Evolutionary conservation across 2,888 invertebrate genomes (phyloP).

Genomic region (Noctua fimbriata): DNA sequence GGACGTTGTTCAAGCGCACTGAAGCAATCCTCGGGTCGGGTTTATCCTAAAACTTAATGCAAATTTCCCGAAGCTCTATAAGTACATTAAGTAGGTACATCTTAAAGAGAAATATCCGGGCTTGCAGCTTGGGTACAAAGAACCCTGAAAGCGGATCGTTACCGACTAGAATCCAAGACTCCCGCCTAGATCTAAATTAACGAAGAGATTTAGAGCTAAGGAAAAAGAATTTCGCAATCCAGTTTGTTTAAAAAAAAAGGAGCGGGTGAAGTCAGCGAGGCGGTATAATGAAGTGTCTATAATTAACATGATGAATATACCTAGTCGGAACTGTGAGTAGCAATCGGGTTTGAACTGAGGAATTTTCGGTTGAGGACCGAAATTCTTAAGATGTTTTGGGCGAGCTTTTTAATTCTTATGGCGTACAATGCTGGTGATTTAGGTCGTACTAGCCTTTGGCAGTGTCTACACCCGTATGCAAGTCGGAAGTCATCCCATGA

Average conservation of each 20-base stretch:
- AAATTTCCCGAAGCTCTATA: conserved; percentile 19
- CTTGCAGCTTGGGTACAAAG: conserved; percentile 51
- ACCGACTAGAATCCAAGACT: conserved; percentile 57
- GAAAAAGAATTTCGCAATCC: conserved; percentile 64
- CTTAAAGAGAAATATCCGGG: conserved; percentile 26
- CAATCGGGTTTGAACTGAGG: background rate
- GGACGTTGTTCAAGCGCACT: background rate
- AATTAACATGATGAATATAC: conserved; percentile 65
- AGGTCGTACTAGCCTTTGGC: background rate
- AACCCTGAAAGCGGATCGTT: conserved; percentile 59
- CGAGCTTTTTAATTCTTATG: background rate
- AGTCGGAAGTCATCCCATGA: background rate
- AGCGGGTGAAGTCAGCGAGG: conserved; percentile 44
- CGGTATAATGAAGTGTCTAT: conserved; percentile 58
- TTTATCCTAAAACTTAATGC: conserved; percentile 17
- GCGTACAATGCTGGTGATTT: background rate
- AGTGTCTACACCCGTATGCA: background rate
- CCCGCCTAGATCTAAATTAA: conserved; percentile 70
- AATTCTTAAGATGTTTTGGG: background rate
- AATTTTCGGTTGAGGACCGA: background rate
- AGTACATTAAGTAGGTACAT: background rate
- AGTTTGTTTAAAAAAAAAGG: conserved; percentile 63
- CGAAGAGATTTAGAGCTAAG: conserved; percentile 68
- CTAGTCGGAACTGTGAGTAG: background rate
- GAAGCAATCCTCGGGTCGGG: background rate